A percentile compares a stretch with the other conserved stretches of the same genome.
These are phyloP conservation scores for Ephestia elutella DNA, from an alignment of 1,140 invertebrate species.

Conservation along the genomic window DNA sequence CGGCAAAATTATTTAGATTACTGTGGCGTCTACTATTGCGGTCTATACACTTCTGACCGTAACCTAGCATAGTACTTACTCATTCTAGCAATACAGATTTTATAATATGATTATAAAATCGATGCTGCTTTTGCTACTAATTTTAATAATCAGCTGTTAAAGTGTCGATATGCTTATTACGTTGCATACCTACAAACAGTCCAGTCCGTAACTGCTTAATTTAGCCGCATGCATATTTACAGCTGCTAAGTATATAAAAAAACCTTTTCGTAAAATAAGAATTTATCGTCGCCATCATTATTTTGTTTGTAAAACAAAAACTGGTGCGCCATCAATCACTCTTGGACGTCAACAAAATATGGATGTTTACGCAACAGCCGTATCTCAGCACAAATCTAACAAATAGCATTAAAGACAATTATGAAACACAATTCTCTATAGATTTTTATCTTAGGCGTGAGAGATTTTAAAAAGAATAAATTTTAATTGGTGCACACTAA, in stretches of 20 bases:
- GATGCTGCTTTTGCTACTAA: too few relatives aligned
- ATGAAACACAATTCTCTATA: constrained; percentile 54
- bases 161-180: too few relatives aligned
- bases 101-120: too few relatives aligned
- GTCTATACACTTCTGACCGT: too few relatives aligned
- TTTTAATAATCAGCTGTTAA: too few relatives aligned
- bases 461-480: constrained; percentile 46
- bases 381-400: constrained; percentile 31
- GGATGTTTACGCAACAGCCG: constrained; percentile 34
- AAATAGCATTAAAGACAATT: constrained; percentile 55
- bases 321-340: constrained; percentile 30
- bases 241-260: neutral
- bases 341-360: constrained; percentile 31
- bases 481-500: constrained; percentile 56
- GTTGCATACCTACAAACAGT: too few relatives aligned
- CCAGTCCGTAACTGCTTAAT: too few relatives aligned
- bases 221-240: too few relatives aligned
- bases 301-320: constrained; percentile 20
- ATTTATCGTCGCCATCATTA: constrained; percentile 10
- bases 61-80: too few relatives aligned
- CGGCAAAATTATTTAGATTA: too few relatives aligned
- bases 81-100: too few relatives aligned
- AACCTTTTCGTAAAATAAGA: neutral
- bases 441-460: constrained; percentile 53
- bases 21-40: too few relatives aligned